Evolutionary conservation across 64 coral and sea anemone species (phyloP).

Genomic region (Actinia tenebrosa): DNA sequence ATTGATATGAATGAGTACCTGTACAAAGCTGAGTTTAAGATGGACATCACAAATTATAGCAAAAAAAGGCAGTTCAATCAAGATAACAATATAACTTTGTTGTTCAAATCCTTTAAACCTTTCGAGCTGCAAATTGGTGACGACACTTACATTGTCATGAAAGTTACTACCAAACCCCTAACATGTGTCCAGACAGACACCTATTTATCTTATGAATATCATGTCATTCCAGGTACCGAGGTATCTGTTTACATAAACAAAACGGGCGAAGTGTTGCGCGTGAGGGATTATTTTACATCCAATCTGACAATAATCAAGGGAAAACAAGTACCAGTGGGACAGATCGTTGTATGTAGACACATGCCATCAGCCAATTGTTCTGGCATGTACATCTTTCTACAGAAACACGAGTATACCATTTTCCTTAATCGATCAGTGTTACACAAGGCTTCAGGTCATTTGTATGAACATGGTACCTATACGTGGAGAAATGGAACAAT

Average conservation of each 20-base stretch:
- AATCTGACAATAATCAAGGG: background rate
- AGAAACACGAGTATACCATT: conserved; percentile 21
- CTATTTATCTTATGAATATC: background rate
- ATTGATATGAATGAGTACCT: background rate
- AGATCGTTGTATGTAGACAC: conserved; percentile 37
- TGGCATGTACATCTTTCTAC: conserved; percentile 5
- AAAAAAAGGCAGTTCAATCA: background rate
- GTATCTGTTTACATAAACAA: background rate
- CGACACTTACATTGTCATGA: background rate
- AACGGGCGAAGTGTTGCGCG: conserved; percentile 24
- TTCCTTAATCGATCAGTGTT: conserved; percentile 29
- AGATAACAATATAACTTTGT: background rate
- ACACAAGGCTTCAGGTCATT: conserved; percentile 21
- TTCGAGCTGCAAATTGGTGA: background rate
- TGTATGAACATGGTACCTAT: conserved; percentile 8
- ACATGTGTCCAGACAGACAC: background rate
- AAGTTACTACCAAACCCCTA: background rate
- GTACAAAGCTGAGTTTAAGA: background rate
- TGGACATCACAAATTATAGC: background rate
- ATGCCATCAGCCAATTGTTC: conserved; percentile 9
- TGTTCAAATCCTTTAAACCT: background rate
- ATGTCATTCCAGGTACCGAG: background rate
- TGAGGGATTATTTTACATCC: conserved; percentile 19
- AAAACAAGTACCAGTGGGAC: background rate
- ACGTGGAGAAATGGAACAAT: background rate